Evolutionary conservation across 2,113 vertebrate genomes (phyloP).

Genomic region (Gopherus flavomarginatus): DNA sequence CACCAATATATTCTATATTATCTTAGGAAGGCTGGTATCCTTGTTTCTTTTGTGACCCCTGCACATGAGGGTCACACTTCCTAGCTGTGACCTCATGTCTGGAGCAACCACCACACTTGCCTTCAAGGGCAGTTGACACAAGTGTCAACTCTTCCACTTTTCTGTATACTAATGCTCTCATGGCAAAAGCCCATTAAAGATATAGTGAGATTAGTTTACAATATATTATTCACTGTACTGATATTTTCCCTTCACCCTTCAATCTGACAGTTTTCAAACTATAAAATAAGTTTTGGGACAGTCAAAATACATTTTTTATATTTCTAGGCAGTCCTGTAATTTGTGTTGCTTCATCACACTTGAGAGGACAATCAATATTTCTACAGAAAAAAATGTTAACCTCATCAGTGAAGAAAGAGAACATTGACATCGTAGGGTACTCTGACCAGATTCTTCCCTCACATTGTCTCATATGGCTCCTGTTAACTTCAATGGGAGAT

Average conservation of each 20-base stretch:
- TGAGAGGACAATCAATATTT: background rate
- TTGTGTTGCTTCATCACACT: background rate
- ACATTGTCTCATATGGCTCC: background rate
- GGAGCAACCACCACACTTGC: background rate
- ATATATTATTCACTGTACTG: background rate
- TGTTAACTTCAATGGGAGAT: background rate
- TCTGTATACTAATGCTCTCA: background rate
- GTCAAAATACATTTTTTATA: background rate
- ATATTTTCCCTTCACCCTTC: background rate
- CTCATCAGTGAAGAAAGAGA: background rate
- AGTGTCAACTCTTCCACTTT: background rate
- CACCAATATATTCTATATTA: background rate
- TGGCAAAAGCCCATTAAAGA: background rate
- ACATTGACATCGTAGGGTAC: background rate
- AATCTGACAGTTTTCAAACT: fast-evolving
- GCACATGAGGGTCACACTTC: background rate
- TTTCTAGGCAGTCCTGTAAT: background rate
- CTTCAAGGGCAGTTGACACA: background rate
- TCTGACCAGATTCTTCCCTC: background rate
- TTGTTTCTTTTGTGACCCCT: background rate
- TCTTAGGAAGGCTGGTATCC: background rate
- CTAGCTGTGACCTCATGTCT: background rate
- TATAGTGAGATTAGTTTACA: background rate
- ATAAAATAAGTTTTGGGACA: background rate
- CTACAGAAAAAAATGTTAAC: background rate